Conservation (phyloP, 2,797 vertebrate genomes). For the Alca torda region DNA sequence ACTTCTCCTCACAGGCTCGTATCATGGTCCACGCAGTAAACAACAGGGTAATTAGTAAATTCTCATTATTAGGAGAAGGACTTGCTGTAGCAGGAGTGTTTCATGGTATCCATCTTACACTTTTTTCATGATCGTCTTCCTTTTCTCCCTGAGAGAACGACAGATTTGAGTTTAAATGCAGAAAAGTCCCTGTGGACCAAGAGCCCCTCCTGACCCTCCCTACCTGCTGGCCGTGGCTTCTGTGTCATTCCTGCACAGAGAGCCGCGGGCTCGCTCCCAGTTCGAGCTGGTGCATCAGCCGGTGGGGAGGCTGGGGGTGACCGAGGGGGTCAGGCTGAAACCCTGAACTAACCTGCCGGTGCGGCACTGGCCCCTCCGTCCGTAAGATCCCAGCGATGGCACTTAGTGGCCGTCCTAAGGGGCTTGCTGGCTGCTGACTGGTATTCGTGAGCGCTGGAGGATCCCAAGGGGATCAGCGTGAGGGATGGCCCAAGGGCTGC, state of each 20-base stretch:
- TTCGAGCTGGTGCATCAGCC: neutral
- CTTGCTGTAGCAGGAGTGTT: neutral
- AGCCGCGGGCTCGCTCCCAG: fast-evolving
- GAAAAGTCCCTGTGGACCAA: neutral
- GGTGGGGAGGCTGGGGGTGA: neutral
- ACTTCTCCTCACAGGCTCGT: neutral
- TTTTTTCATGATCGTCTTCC: neutral
- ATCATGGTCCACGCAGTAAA: neutral
- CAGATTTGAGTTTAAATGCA: neutral
- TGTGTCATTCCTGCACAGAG: neutral
- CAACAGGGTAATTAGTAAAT: neutral
- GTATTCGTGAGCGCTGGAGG: neutral
- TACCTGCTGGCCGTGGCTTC: fast-evolving
- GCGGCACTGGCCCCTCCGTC: fast-evolving
- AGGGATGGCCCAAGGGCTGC: neutral
- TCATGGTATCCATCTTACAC: neutral
- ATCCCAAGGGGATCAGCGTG: neutral
- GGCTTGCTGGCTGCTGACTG: neutral
- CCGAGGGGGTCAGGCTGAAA: neutral
- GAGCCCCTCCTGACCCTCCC: neutral
- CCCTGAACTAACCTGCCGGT: neutral
- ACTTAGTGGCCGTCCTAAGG: fast-evolving
- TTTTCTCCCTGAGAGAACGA: neutral
- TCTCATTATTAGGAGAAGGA: neutral
- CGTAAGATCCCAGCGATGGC: neutral